These are phyloP conservation scores for Pachypsylla venusta DNA, from an alignment of 1,140 invertebrate genomes.

Conservation along the genomic window DNA sequence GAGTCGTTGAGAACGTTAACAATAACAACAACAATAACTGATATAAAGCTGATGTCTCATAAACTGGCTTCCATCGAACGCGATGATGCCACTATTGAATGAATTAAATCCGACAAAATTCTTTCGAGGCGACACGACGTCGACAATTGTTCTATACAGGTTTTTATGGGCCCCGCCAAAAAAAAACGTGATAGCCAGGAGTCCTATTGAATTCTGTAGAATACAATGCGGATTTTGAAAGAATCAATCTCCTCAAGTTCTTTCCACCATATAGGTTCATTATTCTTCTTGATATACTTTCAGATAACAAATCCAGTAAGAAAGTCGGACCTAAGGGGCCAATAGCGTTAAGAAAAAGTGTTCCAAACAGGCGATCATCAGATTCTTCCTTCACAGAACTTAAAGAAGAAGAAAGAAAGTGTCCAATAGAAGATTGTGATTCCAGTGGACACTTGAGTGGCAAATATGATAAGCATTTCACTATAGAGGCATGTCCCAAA, in stretches of 20 bases:
- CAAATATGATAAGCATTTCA: slow-evolving; percentile 64
- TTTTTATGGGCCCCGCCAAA: too few species aligned
- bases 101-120: too few species aligned
- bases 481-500: slow-evolving; percentile 69
- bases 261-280: not conserved
- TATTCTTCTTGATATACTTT: not conserved
- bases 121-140: too few species aligned
- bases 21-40: slow-evolving; percentile 37
- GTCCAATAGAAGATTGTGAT: slow-evolving; percentile 76
- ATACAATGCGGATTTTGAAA: slow-evolving; percentile 31
- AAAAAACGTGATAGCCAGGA: too few species aligned
- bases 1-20: too few species aligned
- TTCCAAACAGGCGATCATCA: slow-evolving; percentile 31
- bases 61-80: too few species aligned
- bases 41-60: slow-evolving; percentile 38
- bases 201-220: too few species aligned
- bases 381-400: slow-evolving; percentile 30
- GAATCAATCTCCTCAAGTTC: slow-evolving; percentile 9
- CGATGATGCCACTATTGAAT: too few species aligned
- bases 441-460: slow-evolving; percentile 78
- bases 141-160: too few species aligned
- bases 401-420: slow-evolving; percentile 48
- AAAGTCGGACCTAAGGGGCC: slow-evolving; percentile 33
- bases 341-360: slow-evolving; percentile 31
- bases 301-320: slow-evolving; percentile 34